Percentiles rank a stretch among this genome's conserved stretches.
Conservation (phyloP, 2,113 vertebrate species). For the Boulengerochromis microlepis region DNA sequence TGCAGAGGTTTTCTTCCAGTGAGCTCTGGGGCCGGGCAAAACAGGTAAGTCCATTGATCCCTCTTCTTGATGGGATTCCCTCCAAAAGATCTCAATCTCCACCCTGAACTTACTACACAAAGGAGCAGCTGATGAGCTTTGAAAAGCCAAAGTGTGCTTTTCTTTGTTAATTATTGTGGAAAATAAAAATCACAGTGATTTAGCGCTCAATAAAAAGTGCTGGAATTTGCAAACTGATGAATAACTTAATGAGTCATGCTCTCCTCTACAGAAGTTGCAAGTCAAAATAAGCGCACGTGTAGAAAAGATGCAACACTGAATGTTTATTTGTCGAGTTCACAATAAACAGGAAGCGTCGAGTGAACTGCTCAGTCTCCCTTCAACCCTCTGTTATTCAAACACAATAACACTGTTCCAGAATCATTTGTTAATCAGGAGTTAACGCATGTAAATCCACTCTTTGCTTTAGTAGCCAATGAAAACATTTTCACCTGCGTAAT, state of each 20-base stretch:
- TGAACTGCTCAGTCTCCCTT: background rate
- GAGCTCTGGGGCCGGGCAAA: background rate
- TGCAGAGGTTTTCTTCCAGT: background rate
- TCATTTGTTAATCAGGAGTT: background rate
- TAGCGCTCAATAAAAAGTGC: background rate
- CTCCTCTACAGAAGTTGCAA: background rate
- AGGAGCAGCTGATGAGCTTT: background rate
- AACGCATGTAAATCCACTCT: background rate
- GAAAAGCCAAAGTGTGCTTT: background rate
- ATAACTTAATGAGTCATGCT: background rate
- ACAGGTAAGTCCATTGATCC: background rate
- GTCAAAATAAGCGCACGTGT: background rate
- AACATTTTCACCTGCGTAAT: background rate
- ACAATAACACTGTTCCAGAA: background rate
- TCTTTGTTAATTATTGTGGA: background rate
- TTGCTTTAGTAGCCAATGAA: background rate
- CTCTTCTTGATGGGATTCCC: background rate
- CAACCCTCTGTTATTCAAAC: background rate
- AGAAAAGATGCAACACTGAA: slow-evolving; percentile 15
- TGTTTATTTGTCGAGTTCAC: slow-evolving; percentile 17
- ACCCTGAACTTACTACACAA: background rate
- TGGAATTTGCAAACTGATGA: background rate
- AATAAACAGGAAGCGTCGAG: background rate
- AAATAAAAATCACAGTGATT: background rate
- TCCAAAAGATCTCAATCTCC: background rate